Conservation (phyloP, 2,113 vertebrate genomes). For the Corapipo altera region DNA sequence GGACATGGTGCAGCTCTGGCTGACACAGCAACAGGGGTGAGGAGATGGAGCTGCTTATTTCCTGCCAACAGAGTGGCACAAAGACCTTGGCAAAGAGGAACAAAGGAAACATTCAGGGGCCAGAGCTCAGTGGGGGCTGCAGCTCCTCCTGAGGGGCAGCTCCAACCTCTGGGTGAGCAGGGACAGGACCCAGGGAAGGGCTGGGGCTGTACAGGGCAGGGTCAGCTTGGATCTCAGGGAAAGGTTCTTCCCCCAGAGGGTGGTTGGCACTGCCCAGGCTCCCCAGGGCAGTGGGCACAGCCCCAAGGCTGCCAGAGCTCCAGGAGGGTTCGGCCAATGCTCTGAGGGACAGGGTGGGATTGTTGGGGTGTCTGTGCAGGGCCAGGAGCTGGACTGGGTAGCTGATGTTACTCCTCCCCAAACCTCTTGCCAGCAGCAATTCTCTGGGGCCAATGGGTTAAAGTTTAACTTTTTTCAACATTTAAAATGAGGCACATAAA, state of each 20-base stretch:
- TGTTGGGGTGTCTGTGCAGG: too few relatives aligned
- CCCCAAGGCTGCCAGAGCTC: background rate
- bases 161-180: background rate
- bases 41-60: background rate
- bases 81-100: background rate
- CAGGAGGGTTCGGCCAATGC: accelerated
- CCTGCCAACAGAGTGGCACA: background rate
- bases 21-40: background rate
- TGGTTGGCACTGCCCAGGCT: background rate
- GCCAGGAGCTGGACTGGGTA: too few relatives aligned
- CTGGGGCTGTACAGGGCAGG: accelerated
- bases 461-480: too few relatives aligned
- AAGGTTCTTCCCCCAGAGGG: background rate
- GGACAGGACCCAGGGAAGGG: background rate
- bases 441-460: too few relatives aligned
- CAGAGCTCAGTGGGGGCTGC: too few relatives aligned
- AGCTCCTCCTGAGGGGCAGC: too few relatives aligned
- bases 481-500: too few relatives aligned
- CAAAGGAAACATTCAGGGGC: background rate
- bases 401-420: too few relatives aligned
- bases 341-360: too few relatives aligned
- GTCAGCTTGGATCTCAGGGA: accelerated
- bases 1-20: background rate
- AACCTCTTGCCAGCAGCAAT: too few relatives aligned
- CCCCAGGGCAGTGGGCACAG: background rate